Base-by-base conservation (phyloP, 2,888 invertebrate species). In the Steinernema scapterisci region DNA sequence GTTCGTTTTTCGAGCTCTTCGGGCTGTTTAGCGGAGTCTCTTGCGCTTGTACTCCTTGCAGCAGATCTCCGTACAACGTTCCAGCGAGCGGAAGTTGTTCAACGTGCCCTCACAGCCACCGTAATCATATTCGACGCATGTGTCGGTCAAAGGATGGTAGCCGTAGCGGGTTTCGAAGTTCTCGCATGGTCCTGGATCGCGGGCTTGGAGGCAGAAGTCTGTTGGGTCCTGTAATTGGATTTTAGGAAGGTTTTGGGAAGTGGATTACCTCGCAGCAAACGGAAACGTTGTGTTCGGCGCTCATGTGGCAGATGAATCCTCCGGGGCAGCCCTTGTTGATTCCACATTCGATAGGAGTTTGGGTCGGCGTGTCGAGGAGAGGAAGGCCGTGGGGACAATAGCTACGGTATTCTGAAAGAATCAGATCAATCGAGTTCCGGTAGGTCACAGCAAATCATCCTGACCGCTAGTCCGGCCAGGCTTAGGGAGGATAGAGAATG, bases 371-470 rank as follows among this genome's bases (percentile, higher is more conserved):
- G 21, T 84, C 85, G 54, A 82, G 76, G 72, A 83, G 76, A n/a
- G 86, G 86, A 70, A 83, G 79, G 21, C 86, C 86, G 70, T 86
- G 86, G 19, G 86, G 86, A 73, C 86, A 86, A 75, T 79, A 83
- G 75, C 77, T 78, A 31, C 84, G 80, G 75, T 82, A 79, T 19
- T 80, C 84, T 81, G 56, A 54, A 77, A n/a, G n/a, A n/a, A n/a
- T n/a, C n/a, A n/a, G n/a, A n/a, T n/a, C n/a, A n/a, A n/a, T n/a
- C n/a, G n/a, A n/a, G n/a, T n/a, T n/a, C n/a, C n/a, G n/a, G n/a
- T n/a, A n/a, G n/a, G n/a, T n/a, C n/a, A n/a, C n/a, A n/a, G n/a
- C n/a, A n/a, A n/a, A n/a, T n/a, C n/a, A n/a, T n/a, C n/a, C n/a
- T n/a, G n/a, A n/a, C n/a, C n/a, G n/a, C n/a, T n/a, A n/a, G n/a